Conservation (phyloP, 2,888 invertebrate genomes). For the Agrotis exclamationis region DNA sequence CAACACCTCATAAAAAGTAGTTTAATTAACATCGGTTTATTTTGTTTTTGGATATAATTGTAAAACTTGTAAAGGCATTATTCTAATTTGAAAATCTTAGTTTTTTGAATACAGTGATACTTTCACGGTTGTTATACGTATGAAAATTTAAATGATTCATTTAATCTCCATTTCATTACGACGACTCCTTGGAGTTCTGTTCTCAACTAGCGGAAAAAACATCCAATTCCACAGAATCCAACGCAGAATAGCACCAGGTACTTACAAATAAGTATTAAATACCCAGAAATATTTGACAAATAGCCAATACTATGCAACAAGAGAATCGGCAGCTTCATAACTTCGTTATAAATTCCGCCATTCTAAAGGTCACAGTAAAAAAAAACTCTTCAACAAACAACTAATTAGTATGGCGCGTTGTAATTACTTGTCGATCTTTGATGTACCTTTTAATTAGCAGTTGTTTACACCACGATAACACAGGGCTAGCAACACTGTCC, state of each 20-base stretch:
- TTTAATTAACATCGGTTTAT: slow-evolving; percentile 29
- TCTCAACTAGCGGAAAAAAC: slow-evolving; percentile 22
- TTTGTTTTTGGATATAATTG: neutral
- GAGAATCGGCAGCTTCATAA: slow-evolving; percentile 29
- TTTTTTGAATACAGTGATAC: neutral
- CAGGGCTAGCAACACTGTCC: slow-evolving; percentile 75
- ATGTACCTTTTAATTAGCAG: slow-evolving; percentile 73
- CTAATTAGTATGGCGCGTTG: slow-evolving; percentile 49
- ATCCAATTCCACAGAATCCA: slow-evolving; percentile 32
- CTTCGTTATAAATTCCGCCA: slow-evolving; percentile 25
- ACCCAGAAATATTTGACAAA: slow-evolving; percentile 46
- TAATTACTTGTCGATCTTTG: slow-evolving; percentile 63
- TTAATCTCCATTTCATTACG: no score
- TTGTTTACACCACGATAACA: slow-evolving; percentile 75
- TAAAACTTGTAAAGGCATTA: neutral
- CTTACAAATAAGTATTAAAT: slow-evolving; percentile 10
- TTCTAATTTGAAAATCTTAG: neutral
- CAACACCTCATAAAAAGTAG: slow-evolving; percentile 37
- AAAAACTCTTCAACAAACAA: slow-evolving; percentile 47
- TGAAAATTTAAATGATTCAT: no score
- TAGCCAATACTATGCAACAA: slow-evolving; percentile 26
- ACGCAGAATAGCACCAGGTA: slow-evolving; percentile 4
- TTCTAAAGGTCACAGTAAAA: slow-evolving; percentile 41
- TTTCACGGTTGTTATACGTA: neutral
- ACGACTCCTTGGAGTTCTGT: slow-evolving; percentile 14